phyloP scores from a whole-genome alignment of 2,888 invertebrate species.

The Phaedon cochleariae region DNA sequence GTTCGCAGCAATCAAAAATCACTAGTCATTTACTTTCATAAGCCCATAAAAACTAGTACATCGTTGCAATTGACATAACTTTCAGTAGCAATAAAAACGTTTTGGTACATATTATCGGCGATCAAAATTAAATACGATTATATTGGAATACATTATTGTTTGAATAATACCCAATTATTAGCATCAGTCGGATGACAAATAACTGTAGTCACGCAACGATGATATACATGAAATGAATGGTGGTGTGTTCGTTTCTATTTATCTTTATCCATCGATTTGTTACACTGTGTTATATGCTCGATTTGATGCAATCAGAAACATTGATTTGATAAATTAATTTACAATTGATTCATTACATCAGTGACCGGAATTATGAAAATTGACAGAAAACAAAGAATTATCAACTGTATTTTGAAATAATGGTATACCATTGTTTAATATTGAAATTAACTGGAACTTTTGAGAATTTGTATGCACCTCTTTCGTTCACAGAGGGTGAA shows the following conservation, averaged over 20 bases:
- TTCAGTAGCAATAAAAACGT: conserved; percentile 6
- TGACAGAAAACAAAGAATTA: no score
- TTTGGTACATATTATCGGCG: conserved; percentile 22
- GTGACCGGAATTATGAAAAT: background rate
- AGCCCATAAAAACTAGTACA: conserved; percentile 23
- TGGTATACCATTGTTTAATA: no score
- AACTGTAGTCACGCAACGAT: conserved; percentile 35
- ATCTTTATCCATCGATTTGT: conserved; percentile 22
- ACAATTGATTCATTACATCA: background rate
- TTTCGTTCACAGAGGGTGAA: no score
- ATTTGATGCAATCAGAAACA: background rate
- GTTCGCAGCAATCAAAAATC: no score
- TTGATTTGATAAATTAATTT: background rate
- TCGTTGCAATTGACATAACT: no score
- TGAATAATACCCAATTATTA: conserved; percentile 35
- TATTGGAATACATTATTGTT: conserved; percentile 31
- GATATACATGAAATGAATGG: conserved; percentile 31
- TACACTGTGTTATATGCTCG: conserved; percentile 10
- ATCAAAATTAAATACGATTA: conserved; percentile 25
- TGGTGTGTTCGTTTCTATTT: conserved; percentile 19
- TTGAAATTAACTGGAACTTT: no score
- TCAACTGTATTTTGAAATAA: no score
- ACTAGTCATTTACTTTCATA: no score
- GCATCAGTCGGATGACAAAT: conserved; percentile 35
- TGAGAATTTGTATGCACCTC: no score